Percentiles rank a stretch among this genome's conserved stretches.
Evolutionary conservation across 1,140 invertebrate genomes (phyloP).

Genomic region (Tenebrio molitor): DNA sequence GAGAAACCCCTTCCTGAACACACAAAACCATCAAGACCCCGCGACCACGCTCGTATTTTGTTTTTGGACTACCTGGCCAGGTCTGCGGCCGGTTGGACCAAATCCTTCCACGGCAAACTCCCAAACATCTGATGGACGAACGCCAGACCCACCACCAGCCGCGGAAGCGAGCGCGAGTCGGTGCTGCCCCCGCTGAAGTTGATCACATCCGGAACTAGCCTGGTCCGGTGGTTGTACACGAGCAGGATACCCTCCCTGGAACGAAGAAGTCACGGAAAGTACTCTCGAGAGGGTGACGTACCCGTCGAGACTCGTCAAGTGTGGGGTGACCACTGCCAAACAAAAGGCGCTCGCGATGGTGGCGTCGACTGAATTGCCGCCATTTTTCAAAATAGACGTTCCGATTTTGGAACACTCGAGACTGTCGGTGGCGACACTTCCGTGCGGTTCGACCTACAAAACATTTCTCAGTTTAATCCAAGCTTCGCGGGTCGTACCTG

Average conservation of each 20-base stretch:
- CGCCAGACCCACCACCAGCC: conserved; percentile 72
- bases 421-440: conserved; percentile 81
- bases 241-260: conserved; percentile 81
- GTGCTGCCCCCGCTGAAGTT: conserved; percentile 70
- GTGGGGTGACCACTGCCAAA: conserved; percentile 76
- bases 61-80: conserved; percentile 77
- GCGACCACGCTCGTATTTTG: too few relatives aligned
- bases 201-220: conserved; percentile 68
- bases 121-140: conserved; percentile 74
- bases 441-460: conserved; percentile 79
- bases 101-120: conserved; percentile 74
- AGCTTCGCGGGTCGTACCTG: too few relatives aligned
- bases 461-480: conserved; percentile 39
- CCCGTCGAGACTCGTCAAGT: conserved; percentile 80
- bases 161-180: conserved; percentile 68
- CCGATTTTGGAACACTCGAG: conserved; percentile 81
- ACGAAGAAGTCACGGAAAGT: conserved; percentile 45
- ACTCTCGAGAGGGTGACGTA: conserved; percentile 59
- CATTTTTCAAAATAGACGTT: conserved; percentile 74
- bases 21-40: conserved; percentile 2
- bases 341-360: conserved; percentile 78
- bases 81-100: conserved; percentile 75
- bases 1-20: conserved; percentile 68
- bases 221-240: conserved; percentile 76
- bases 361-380: conserved; percentile 80